phyloP scores from a whole-genome alignment of 2,797 vertebrate species.

The Tangara arthus region DNA sequence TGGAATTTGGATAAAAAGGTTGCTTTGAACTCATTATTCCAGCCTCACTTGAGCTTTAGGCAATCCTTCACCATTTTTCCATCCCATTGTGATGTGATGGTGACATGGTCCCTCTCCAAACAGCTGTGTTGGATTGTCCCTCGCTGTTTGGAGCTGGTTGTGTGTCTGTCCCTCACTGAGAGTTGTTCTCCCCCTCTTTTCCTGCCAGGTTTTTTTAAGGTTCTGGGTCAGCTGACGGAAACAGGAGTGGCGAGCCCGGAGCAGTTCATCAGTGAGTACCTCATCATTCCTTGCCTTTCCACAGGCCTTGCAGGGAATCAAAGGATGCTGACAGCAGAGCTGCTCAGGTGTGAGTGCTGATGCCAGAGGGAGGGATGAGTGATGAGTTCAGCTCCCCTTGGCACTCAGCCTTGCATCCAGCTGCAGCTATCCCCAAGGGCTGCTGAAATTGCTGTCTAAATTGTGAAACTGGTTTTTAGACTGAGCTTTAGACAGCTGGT shows the following conservation, averaged over 20 bases:
- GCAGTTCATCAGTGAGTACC: slow-evolving; percentile 89
- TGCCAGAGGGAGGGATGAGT: background rate
- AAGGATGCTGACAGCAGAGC: background rate
- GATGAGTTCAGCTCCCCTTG: background rate
- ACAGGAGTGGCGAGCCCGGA: slow-evolving; percentile 88
- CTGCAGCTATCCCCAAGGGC: background rate
- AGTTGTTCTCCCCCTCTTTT: background rate
- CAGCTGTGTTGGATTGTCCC: background rate
- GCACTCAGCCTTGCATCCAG: background rate
- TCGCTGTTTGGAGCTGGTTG: background rate
- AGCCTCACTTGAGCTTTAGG: background rate
- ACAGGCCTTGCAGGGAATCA: background rate
- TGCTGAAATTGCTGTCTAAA: background rate
- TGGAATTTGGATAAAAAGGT: background rate
- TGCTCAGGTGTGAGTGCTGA: background rate
- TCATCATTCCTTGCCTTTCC: background rate
- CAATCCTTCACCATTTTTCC: background rate
- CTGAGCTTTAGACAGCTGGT: background rate
- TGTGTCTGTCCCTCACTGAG: background rate
- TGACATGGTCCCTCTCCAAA: background rate
- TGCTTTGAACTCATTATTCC: background rate
- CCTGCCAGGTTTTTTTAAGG: slow-evolving; percentile 89
- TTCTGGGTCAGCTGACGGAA: slow-evolving; percentile 90
- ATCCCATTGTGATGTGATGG: background rate
- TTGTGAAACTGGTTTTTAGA: background rate